Evolutionary conservation across 2,113 vertebrate genomes (phyloP), one percentile per base, ranked within the genome.

Genomic region (Osmerus mordax): DNA sequence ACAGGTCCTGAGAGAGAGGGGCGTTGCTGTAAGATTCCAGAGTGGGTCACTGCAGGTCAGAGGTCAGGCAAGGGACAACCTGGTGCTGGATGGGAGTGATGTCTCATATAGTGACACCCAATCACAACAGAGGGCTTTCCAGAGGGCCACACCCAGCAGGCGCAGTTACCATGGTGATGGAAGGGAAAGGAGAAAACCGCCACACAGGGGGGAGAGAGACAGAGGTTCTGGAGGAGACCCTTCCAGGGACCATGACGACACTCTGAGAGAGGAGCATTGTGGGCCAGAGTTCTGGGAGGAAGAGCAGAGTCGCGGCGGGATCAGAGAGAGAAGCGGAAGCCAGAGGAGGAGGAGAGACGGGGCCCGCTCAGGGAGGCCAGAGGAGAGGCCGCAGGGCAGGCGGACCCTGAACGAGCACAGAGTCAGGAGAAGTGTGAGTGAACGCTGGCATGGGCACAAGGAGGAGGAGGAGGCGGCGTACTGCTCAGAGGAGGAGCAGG

Each of bases 151-250:
- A 70, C 29, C 72, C 74, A 58, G 70, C 68, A 84, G 91, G 78
- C 87, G 87, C 81, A 89, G 90, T 87, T 91, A 89, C 87, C 90
- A 88, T 83, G 87, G 88, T 59, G 83, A 90, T 47, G 74, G 81
- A 70, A 74, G 86, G 76, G 79, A 86, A 67, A 83, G 81, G 73
- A 81, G 77, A 77, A 75, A 74, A 64, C 52, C n/a, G 56, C 81
- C 87, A 18, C 4, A 63, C 65, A 29, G 52, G 67, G 78, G 87
- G 23, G 78, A 56, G 75, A 65, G 84, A n/a, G 67, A 76, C 71
- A 75, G 71, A 78, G 85, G 81, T 72, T 75, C 82, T 51, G 79
- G 78, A 36, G 75, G 67, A 73, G 84, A 67, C 60, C 5, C 51
- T 69, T 66, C 80, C 62, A 32, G 81, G 65, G 80, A 8, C 66